Conservation (phyloP, 2,113 vertebrate species). For the Notarius quadriscutis region DNA sequence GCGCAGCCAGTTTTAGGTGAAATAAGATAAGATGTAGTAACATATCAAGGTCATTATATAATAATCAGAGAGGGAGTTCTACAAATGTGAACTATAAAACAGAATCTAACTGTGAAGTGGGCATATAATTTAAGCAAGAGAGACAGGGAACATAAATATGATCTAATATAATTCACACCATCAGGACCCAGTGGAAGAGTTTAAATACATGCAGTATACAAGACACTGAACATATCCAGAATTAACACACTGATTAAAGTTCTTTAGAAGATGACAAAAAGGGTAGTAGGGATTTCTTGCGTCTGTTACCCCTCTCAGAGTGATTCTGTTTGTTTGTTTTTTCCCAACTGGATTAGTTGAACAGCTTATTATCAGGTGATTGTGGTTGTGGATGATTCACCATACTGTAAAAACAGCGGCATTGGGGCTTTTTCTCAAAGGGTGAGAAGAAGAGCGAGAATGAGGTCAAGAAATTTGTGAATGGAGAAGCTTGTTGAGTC, state of each 20-base stretch:
- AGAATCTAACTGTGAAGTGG: slow-evolving; percentile 59
- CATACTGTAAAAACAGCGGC: slow-evolving; percentile 66
- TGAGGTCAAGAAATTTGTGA: slow-evolving; percentile 58
- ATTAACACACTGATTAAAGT: too few species aligned
- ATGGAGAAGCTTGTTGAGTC: slow-evolving; percentile 75
- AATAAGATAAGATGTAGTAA: neutral
- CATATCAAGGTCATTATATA: neutral
- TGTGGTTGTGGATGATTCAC: slow-evolving; percentile 74
- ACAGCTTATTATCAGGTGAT: slow-evolving; percentile 71
- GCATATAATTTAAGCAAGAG: slow-evolving; percentile 50
- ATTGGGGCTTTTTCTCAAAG: slow-evolving; percentile 58
- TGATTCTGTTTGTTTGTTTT: neutral
- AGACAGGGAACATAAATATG: slow-evolving; percentile 37
- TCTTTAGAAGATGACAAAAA: neutral
- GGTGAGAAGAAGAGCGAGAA: slow-evolving; percentile 48
- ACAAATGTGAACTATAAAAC: slow-evolving; percentile 57
- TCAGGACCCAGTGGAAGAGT: neutral
- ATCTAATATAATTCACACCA: slow-evolving; percentile 58
- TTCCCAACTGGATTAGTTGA: slow-evolving; percentile 41
- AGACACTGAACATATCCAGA: neutral
- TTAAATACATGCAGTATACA: neutral
- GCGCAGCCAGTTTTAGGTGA: neutral
- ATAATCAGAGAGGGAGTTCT: neutral
- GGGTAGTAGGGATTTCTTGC: neutral
- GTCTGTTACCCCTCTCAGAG: neutral